A percentile compares a stretch with the other conserved stretches of the same genome.
phyloP scores from a whole-genome alignment of 2,888 invertebrate species.

The Drosophila cyrtoloma region DNA sequence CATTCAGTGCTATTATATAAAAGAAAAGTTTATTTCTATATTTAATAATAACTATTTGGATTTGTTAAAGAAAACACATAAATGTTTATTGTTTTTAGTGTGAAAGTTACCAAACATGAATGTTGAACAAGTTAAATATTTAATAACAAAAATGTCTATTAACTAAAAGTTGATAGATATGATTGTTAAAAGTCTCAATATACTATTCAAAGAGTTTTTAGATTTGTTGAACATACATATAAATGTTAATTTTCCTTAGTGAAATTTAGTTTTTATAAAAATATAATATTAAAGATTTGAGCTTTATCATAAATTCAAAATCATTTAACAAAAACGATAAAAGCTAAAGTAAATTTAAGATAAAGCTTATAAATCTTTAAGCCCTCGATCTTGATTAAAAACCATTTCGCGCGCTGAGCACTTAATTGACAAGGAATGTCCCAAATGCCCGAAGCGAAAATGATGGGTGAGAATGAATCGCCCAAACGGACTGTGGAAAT shows the following conservation, averaged over 20 bases:
- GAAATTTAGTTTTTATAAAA: background rate
- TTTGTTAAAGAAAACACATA: background rate
- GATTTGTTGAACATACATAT: background rate
- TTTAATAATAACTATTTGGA: background rate
- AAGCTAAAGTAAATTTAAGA: background rate
- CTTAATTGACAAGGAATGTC: constrained; percentile 16
- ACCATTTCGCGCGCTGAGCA: background rate
- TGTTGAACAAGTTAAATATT: background rate
- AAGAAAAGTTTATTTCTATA: background rate
- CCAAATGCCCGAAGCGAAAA: constrained; percentile 12
- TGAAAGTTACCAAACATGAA: background rate
- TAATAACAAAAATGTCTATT: background rate
- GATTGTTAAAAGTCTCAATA: background rate
- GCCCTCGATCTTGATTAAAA: background rate
- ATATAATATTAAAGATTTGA: background rate
- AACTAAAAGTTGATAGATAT: background rate
- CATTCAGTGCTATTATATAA: background rate
- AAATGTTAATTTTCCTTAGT: background rate
- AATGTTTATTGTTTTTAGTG: background rate
- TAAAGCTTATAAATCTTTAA: background rate
- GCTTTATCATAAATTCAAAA: background rate
- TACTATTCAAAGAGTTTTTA: background rate
- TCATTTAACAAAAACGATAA: background rate
- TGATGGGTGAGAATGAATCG: constrained; percentile 64
- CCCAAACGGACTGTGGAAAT: constrained; percentile 76